Percentiles rank a stretch among this genome's conserved stretches.
Conservation (phyloP, 2,888 invertebrate species). For the Oligia fasciuncula region DNA sequence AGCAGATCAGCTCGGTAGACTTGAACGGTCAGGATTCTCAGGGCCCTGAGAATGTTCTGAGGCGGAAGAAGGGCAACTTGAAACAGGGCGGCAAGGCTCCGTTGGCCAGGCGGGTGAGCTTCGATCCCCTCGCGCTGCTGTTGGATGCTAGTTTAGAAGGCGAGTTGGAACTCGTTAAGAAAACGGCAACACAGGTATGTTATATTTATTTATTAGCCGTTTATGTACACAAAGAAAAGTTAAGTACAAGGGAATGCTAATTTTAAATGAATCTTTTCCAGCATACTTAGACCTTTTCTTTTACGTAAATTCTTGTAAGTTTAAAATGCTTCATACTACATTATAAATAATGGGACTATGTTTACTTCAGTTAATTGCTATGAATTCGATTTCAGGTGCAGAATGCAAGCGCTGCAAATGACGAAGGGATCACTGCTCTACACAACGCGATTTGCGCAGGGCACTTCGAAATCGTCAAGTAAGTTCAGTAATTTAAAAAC, state of each 20-base stretch:
- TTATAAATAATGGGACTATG: neutral
- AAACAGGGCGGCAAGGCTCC: constrained; percentile 94
- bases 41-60: constrained; percentile 89
- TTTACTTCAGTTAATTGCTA: neutral
- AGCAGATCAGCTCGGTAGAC: constrained; percentile 88
- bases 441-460: constrained; percentile 99
- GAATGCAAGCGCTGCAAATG: constrained; percentile 99
- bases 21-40: constrained; percentile 89
- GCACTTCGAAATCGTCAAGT: constrained; percentile 99
- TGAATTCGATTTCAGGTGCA: constrained; percentile 90
- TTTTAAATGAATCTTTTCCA: neutral
- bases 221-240: neutral
- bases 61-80: constrained; percentile 95
- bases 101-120: constrained; percentile 96
- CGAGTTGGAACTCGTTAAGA: constrained; percentile 98
- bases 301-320: neutral
- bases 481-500: constrained; percentile 70
- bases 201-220: neutral
- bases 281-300: neutral
- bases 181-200: constrained; percentile 96
- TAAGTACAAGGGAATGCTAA: neutral
- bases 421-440: constrained; percentile 99
- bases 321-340: too few species aligned
- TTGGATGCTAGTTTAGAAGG: constrained; percentile 99
- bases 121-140: constrained; percentile 98